Evolutionary conservation across 1,140 invertebrate species (phyloP).

Genomic region (Melanaphis sacchari): DNA sequence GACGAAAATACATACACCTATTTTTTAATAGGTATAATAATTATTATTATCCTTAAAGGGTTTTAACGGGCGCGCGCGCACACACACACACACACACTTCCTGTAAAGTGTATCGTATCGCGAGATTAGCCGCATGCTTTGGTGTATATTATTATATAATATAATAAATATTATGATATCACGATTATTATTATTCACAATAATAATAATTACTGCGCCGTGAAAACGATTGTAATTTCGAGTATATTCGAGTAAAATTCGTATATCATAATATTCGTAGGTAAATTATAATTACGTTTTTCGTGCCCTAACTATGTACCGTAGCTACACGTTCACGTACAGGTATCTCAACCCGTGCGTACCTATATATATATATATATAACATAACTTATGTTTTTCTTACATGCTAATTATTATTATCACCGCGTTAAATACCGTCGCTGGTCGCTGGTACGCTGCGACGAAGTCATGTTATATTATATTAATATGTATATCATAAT

Average conservation of each 20-base stretch:
- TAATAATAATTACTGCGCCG: background rate
- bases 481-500: background rate
- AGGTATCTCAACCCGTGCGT: background rate
- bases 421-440: background rate
- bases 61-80: background rate
- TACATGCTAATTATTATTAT: slow-evolving; percentile 21
- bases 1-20: background rate
- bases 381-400: background rate
- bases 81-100: background rate
- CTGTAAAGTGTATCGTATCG: background rate
- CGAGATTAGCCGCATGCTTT: background rate
- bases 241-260: slow-evolving; percentile 3
- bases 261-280: background rate
- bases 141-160: background rate
- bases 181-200: background rate
- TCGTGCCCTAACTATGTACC: background rate
- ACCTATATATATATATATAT: background rate
- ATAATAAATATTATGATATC: background rate
- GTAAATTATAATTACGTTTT: background rate
- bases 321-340: background rate
- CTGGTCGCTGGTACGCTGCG: background rate
- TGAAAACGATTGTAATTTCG: background rate
- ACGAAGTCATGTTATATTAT: background rate
- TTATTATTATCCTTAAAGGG: background rate
- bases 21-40: background rate